Evolutionary conservation across 2,113 vertebrate genomes (phyloP).

Genomic region (Pygoscelis antarcticus): DNA sequence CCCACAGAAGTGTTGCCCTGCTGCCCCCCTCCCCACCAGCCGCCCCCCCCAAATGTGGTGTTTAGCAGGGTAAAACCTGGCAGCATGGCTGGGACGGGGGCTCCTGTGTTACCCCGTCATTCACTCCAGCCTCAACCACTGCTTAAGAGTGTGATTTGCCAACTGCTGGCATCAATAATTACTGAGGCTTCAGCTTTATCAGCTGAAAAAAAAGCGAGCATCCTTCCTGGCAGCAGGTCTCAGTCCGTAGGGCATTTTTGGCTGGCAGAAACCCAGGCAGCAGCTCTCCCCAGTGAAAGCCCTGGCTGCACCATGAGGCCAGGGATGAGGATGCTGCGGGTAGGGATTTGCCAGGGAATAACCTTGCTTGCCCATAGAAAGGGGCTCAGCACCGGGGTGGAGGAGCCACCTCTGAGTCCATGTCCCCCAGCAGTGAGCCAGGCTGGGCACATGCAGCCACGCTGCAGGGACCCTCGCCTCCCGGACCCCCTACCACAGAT

Average conservation of each 20-base stretch:
- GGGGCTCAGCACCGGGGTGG: rapidly evolving
- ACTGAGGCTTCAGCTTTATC: not conserved
- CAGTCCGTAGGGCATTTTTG: not conserved
- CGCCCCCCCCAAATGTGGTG: not conserved
- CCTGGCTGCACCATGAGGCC: not conserved
- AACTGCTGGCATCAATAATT: not conserved
- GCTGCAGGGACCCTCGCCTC: not conserved
- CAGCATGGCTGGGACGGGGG: not conserved
- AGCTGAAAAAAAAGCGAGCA: rapidly evolving
- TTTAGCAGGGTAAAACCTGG: not conserved
- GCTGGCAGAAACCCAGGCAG: not conserved
- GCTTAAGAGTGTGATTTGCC: not conserved
- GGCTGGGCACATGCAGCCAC: rapidly evolving
- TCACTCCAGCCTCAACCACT: not conserved
- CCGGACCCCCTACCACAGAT: no score
- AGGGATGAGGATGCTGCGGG: not conserved
- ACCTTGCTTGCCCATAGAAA: not conserved
- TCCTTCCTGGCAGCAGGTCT: not conserved
- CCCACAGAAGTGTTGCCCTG: not conserved
- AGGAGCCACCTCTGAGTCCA: not conserved
- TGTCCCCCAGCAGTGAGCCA: not conserved
- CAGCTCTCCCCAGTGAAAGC: not conserved
- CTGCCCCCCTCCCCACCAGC: not conserved
- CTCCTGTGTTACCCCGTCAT: not conserved
- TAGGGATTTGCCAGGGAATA: not conserved